Base-by-base conservation (phyloP, 2,113 vertebrate genomes). In the Passer montanus region DNA sequence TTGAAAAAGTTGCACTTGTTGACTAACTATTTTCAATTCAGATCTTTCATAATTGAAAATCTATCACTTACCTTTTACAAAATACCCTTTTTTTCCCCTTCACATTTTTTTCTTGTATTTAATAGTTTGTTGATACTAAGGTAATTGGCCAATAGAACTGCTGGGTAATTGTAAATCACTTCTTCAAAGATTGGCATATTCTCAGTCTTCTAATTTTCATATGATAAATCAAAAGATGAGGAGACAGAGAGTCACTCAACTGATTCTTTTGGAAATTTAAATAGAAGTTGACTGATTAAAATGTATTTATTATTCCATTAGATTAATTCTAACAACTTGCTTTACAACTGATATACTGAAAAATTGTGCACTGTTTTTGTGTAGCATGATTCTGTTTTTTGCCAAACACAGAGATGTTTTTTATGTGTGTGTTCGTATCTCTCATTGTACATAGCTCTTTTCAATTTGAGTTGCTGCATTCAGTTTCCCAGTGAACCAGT, bases 371-470 rank as follows among this genome's bases (percentile, higher is more conserved):
- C 4, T 10, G 8, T 47, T 62, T 67, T 73, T 79, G 3, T 30
- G 21, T 84, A 22, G 8, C 39, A 10, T 4, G 1, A 11, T 56
- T 75, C 31, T 5, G 16, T 4, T 9, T 72, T 83, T 59, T 86
- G 22, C 53, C 22, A 39, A n/a, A 30, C 8, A 62, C 4, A 35
- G 5, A 63, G 17, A 39, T 23, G 3, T 72, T 74, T 26, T 81
- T 60, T 30, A 49, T 64, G 60, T 47, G 27, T 43, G 2, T 41
- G 6, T 78, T 75, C 0, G 2, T 72, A 19, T 59, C 26, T 22
- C 13, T 72, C 5, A 3, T 46, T 44, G 13, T 30, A 26, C 0
- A 0, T 46, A 19, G 11, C 14, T 13, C 19, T 91, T 87, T 84
- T 68, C 53, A 60, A 2, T n/a, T 77, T 0, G 2, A 46, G 6